Evolutionary conservation across 1,140 invertebrate species (phyloP), one percentile per base, ranked within the genome.

Genomic region (Zaprionus tsacasi): DNA sequence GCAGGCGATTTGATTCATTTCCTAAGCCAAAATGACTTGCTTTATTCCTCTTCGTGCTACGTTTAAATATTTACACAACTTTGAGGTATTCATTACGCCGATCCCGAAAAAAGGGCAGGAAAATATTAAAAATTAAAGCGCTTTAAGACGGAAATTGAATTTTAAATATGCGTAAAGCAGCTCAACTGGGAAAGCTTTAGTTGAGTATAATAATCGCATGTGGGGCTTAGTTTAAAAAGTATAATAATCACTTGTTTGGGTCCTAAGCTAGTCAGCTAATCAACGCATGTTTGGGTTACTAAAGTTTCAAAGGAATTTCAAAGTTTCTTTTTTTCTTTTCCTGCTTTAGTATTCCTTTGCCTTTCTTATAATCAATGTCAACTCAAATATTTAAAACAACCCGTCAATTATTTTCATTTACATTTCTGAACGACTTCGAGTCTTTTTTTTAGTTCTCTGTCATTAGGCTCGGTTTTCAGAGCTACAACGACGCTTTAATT

Each of bases 401-500:
- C 35, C 36, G 11, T 17, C 15, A 58, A 67, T 58, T 67, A 59
- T 33, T 25, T 33, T 0, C 21, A 27, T 17, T 30, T 38, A 48
- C 21, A 57, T 40, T 13, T 64, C 38, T 52, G 35, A 65, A 65
- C 30, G 54, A 54, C 56, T 70, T 58, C 50, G n/a, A 21, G 21
- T 21, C n/a, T n/a, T 21, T 65, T 59, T 59, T 59, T 7, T 12
- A 30, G 17, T 1, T 45, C 69, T 45, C 69, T 72, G 57, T 76
- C 74, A 76, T 76, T 72, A 76, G 69, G 35, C 56, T 11, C 27
- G 12, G n/a, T 27, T n/a, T 8, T 55, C 21, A 55, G 27, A 55
- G 38, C 57, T 2, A 30, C 56, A 73, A 30, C 35, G 50, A 63
- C 25, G 58, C 33, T 82, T 85, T 88, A 88, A 88, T 88, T 88